Percentiles rank a stretch among this genome's conserved stretches.
phyloP scores from a whole-genome alignment of 1,140 invertebrate species.

The Piezodorus guildinii region DNA sequence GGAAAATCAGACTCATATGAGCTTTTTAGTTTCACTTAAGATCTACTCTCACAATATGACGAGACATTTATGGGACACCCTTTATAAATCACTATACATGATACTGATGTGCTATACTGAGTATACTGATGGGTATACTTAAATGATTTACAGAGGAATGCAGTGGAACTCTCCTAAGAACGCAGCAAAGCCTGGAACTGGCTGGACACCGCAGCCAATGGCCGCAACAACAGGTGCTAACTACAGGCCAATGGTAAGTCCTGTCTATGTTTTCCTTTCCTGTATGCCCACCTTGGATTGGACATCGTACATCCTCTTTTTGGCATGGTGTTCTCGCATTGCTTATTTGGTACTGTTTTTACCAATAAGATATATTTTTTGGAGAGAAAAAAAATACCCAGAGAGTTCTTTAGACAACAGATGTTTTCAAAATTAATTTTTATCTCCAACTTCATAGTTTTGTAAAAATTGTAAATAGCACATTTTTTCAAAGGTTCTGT shows the following conservation, averaged over 20 bases:
- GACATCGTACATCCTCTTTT: neutral
- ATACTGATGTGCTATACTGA: no score
- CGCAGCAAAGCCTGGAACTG: conserved; percentile 55
- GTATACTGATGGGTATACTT: neutral
- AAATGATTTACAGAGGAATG: conserved; percentile 43
- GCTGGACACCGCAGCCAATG: conserved; percentile 74
- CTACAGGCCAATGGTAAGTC: conserved; percentile 62
- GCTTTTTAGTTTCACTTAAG: no score
- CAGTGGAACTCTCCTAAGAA: conserved; percentile 82
- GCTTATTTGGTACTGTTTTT: neutral
- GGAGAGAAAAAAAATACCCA: no score
- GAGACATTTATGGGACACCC: no score
- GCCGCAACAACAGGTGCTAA: conserved; percentile 70
- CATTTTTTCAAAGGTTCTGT: no score
- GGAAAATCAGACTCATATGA: no score
- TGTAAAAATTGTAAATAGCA: no score
- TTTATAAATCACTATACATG: no score
- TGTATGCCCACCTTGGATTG: conserved; percentile 7
- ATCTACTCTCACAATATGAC: no score
- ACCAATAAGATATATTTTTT: neutral
- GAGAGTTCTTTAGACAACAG: no score
- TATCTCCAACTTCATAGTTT: no score
- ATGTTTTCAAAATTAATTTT: neutral
- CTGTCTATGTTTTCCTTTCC: neutral
- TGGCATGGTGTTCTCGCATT: neutral